Base-by-base conservation (phyloP, 2,888 invertebrate genomes). In the Flexamia atlantica region DNA sequence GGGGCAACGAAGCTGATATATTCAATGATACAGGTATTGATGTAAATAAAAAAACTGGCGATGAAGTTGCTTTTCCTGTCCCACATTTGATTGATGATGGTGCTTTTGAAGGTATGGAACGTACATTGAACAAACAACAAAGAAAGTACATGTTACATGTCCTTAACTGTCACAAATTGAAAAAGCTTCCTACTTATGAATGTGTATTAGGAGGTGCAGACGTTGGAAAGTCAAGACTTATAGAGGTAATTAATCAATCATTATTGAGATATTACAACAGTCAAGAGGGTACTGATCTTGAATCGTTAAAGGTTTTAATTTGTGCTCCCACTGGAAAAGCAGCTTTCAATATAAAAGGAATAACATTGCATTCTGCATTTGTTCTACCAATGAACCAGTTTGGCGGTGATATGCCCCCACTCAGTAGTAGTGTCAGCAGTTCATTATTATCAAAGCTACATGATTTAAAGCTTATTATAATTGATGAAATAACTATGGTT, bases 241-340 rank as follows among this genome's bases (percentile, higher is more conserved):
- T 88, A 7, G 84, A 84, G 23, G 85, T 86, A 32, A 72, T 87
- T 30, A 53, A 84, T 30, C 87, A 86, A 72, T 23, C 81, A 23
- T 14, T 85, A 46, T 17, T 83, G 28, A 68, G 80, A 5, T 82
- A 46, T 53, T 86, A 64, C 36, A 82, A 86, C 60, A 50, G 20
- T 14, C 36, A 46, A 25, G 36, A 50, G 42, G 83, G 82, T 60
- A 20, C 25, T 25, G 40, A 86, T 68, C 57, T 60, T 20, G 80
- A 84, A 30, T n/a, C 36, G 0, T 23, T 84, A 17, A 82, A 76
- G 53, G 79, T 84, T 1, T 57, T 86, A 32, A 64, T 87, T 30
- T 85, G 85, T 82, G 86, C 86, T 23, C 85, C 86, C 30, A 85
- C 87, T 14, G 87, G 87, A 57, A 87, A 87, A 83, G 87, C 86